These are phyloP conservation scores for Diarsia rubi DNA, from an alignment of 2,888 invertebrate genomes.

Conservation along the genomic window DNA sequence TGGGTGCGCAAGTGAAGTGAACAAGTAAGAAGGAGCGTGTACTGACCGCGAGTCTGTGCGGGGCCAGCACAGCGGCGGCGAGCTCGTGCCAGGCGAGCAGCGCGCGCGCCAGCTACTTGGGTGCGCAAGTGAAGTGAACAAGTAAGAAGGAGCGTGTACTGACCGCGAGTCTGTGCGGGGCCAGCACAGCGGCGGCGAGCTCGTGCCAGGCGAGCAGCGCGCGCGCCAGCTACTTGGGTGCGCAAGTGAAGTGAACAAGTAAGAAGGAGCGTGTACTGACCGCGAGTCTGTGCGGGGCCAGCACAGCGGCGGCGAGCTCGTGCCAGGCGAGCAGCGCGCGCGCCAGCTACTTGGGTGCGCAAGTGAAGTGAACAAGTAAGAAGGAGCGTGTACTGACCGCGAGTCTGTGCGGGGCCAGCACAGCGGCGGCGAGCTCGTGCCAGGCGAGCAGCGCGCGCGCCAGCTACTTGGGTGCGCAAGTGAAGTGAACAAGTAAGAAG, in stretches of 20 bases:
- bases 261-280: slow-evolving; percentile 63
- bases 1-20: no score
- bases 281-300: slow-evolving; percentile 71
- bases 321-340: slow-evolving; percentile 83
- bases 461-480: slow-evolving; percentile 52
- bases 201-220: slow-evolving; percentile 85
- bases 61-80: slow-evolving; percentile 72
- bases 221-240: slow-evolving; percentile 71
- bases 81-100: slow-evolving; percentile 83
- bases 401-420: slow-evolving; percentile 71
- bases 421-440: slow-evolving; percentile 79
- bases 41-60: slow-evolving; percentile 72
- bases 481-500: not conserved
- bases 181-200: slow-evolving; percentile 73
- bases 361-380: not conserved
- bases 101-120: slow-evolving; percentile 76
- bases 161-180: slow-evolving; percentile 72
- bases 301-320: slow-evolving; percentile 76
- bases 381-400: slow-evolving; percentile 67
- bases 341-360: slow-evolving; percentile 68
- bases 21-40: not conserved
- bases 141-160: slow-evolving; percentile 29
- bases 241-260: no score
- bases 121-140: no score
- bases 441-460: slow-evolving; percentile 82